Conservation (phyloP, 2,888 invertebrate species). For the Eugnorisma glareosa region DNA sequence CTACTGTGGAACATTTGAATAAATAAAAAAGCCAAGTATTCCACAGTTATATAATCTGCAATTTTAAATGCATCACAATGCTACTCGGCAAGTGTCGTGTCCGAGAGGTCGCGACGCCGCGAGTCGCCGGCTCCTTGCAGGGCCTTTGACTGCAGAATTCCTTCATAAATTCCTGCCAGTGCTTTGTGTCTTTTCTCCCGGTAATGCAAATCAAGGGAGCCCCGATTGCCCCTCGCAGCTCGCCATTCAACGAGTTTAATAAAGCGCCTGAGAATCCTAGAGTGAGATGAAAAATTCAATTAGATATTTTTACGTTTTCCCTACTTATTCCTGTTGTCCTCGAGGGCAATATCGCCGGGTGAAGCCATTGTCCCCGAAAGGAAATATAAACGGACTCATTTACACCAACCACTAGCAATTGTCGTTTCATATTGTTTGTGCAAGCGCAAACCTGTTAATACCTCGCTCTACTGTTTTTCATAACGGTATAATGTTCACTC, state of each 20-base stretch:
- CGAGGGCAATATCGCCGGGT: conserved; percentile 74
- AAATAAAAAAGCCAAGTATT: background rate
- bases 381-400: conserved; percentile 78
- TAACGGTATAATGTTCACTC: conserved; percentile 26
- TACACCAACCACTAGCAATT: conserved; percentile 78
- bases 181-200: conserved; percentile 76
- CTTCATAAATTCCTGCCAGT: conserved; percentile 70
- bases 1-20: background rate
- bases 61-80: conserved; percentile 50
- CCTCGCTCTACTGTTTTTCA: conserved; percentile 54
- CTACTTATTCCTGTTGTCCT: conserved; percentile 75
- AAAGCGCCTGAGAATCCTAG: conserved; percentile 78
- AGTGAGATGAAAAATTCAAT: conserved; percentile 85
- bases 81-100: conserved; percentile 31
- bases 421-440: conserved; percentile 77
- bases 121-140: conserved; percentile 49
- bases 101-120: conserved; percentile 45
- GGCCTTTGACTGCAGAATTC: conserved; percentile 76
- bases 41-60: conserved; percentile 26
- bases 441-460: conserved; percentile 71
- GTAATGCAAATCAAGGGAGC: conserved; percentile 82
- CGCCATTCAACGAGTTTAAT: conserved; percentile 81
- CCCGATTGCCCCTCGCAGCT: conserved; percentile 79
- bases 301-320: conserved; percentile 79
- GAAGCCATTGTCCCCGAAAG: conserved; percentile 73